These are phyloP conservation scores for Smittia aterrima DNA, from an alignment of 2,888 invertebrate species.

Conservation along the genomic window DNA sequence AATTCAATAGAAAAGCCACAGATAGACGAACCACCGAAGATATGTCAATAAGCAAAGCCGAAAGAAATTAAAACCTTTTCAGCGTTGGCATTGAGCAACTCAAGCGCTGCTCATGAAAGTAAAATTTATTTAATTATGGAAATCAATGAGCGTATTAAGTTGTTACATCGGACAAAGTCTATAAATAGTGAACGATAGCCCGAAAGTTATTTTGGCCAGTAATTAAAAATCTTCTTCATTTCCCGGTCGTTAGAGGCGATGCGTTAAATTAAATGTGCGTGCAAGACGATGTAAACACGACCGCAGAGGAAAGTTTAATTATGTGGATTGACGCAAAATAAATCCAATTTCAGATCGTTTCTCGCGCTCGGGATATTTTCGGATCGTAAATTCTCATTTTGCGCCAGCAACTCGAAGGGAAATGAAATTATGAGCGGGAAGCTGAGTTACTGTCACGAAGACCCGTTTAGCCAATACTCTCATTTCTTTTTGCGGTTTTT, in stretches of 20 bases:
- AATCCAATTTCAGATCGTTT: background rate
- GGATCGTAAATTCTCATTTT: background rate
- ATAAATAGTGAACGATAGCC: background rate
- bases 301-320: background rate
- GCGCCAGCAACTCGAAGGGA: background rate
- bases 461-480: background rate
- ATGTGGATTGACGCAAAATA: background rate
- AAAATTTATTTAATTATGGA: slow-evolving; percentile 25
- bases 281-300: slow-evolving; percentile 8
- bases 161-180: background rate
- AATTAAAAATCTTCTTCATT: background rate
- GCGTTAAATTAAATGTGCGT: slow-evolving; percentile 35
- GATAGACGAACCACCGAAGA: background rate
- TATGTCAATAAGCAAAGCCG: background rate
- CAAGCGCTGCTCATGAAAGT: slow-evolving; percentile 16
- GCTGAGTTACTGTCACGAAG: background rate
- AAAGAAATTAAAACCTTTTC: background rate
- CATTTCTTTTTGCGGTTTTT: background rate
- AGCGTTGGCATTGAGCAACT: background rate
- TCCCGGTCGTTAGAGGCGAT: background rate
- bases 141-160: slow-evolving; percentile 9
- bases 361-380: background rate
- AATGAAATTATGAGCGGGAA: background rate
- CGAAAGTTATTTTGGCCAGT: background rate
- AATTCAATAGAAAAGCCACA: background rate